Evolutionary conservation across 1,140 invertebrate genomes (phyloP), one percentile per base, ranked within the genome.

Genomic region (Antheraea pernyi): DNA sequence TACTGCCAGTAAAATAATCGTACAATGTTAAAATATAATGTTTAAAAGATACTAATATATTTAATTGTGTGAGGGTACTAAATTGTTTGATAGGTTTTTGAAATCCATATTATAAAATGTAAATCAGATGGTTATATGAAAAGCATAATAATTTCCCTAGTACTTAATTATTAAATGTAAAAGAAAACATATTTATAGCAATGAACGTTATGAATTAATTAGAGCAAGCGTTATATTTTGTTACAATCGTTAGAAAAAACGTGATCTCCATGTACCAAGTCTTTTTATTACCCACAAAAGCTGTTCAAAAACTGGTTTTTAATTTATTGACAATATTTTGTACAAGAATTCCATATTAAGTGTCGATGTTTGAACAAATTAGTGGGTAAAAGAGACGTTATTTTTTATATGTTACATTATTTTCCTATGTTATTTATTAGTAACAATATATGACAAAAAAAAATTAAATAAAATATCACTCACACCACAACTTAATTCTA

Each of bases 401-500:
- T 53, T 16, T 16, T 0, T 53, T 42, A 42, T 42, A 42, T 42
- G 7, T 42, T 53, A 53, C 46, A 53, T 53, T 53, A 53, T 53
- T 53, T 42, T 53, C 46, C 39, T 42, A 42, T 42, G 39, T 42
- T n/a, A n/a, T n/a, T 30, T 30, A 63, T n/a, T 65, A 18, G 22
- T 48, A 19, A 46, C 64, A 53, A 48, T 22, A 19, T 9, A 22
- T 18, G 18, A 53, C 11, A 30, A 65, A 39, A n/a, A n/a, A 42
- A 72, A 75, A 71, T 42, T 42, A 42, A 42, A 42, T 42, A 42
- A 68, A 77, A 78, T 79, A 82, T 71, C 76, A 79, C 83, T 72
- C 82, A 91, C 86, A 91, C 85, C 88, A 91, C 86, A 88, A 83
- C 89, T 89, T 91, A 89, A 75, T 72, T 75, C 86, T 89, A 89